Conservation (phyloP, 1,140 invertebrate species). For the Saccostrea glomerata region DNA sequence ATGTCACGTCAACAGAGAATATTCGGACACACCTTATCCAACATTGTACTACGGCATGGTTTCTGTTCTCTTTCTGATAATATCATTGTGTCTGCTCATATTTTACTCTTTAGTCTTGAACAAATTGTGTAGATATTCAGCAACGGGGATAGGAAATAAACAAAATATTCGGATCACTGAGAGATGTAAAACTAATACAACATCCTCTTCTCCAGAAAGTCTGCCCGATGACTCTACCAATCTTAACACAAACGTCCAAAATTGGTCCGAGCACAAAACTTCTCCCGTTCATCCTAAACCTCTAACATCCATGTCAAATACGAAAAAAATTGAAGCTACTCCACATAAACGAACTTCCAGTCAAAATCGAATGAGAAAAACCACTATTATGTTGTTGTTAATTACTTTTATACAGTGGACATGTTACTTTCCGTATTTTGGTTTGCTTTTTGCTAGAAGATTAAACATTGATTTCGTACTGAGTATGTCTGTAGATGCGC, state of each 20-base stretch:
- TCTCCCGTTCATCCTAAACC: neutral
- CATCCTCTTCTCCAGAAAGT: neutral
- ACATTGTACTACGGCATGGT: constrained; percentile 39
- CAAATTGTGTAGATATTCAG: constrained; percentile 39
- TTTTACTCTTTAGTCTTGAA: constrained; percentile 47
- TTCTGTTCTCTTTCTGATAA: constrained; percentile 44
- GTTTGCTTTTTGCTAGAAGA: constrained; percentile 8
- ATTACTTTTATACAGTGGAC: constrained; percentile 50
- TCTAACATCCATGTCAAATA: neutral
- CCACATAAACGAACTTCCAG: neutral
- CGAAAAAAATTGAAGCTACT: neutral
- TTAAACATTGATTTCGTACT: constrained; percentile 36
- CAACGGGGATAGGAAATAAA: neutral
- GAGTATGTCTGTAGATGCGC: neutral
- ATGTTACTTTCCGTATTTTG: constrained; percentile 52
- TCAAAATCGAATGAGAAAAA: constrained; percentile 11
- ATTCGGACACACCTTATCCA: constrained; percentile 43
- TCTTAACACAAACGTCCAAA: neutral
- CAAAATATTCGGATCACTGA: neutral
- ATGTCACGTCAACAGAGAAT: constrained; percentile 36
- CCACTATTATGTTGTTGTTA: constrained; percentile 43
- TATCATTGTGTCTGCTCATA: constrained; percentile 43
- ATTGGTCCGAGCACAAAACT: neutral
- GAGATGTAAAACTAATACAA: neutral
- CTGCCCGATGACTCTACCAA: neutral